Evolutionary conservation across 2,113 vertebrate genomes (phyloP), one percentile per base, ranked within the genome.

Genomic region (Chascanopsetta lugubris): DNA sequence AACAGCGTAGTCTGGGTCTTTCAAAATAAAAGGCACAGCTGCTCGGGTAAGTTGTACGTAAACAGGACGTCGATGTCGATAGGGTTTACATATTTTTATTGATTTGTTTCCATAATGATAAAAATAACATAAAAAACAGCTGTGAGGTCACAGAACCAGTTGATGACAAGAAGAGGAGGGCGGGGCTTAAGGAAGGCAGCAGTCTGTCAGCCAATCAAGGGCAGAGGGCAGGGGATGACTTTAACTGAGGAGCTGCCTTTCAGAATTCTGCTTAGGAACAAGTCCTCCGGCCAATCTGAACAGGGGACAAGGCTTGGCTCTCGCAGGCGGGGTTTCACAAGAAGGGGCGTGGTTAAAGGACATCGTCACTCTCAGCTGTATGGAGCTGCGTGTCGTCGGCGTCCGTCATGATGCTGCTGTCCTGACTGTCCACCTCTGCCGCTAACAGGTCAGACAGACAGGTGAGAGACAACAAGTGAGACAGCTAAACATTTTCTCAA

Each of bases 391-490:
- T 96, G 92, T 99, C 97, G 0, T 99, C 97, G 0, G 97, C 97
- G 12, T 99, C 97, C 0, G 96, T 96, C 97, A 99, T 99, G 87
- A 99, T 96, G 81, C 96, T 98, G 93, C 95, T 98, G 88, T 99
- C 96, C 77, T 88, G 85, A 58, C 88, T 87, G 72, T 97, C 96
- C 45, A 94, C 94, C 85, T 95, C 95, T n/a, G 92, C 95, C 90
- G 85, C 53, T 62, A 10, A 64, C 22, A 21, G 46, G 43, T 8
- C 15, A 51, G 7, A 50, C 10, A 42, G 11, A 24, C 10, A 49
- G 47, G 12, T 15, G 6, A 34, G 32, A 6, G 32, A 34, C 8
- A 34, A 11, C 5, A 34, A 34, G 9, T 2, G 29, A 34, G 32
- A 34, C 32, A 34, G n/a, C n/a, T n/a, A n/a, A n/a, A n/a, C n/a